Evolutionary conservation across 2,113 vertebrate species (phyloP), one percentile per base, ranked within the genome.

Genomic region (Phyllopteryx taeniolatus): DNA sequence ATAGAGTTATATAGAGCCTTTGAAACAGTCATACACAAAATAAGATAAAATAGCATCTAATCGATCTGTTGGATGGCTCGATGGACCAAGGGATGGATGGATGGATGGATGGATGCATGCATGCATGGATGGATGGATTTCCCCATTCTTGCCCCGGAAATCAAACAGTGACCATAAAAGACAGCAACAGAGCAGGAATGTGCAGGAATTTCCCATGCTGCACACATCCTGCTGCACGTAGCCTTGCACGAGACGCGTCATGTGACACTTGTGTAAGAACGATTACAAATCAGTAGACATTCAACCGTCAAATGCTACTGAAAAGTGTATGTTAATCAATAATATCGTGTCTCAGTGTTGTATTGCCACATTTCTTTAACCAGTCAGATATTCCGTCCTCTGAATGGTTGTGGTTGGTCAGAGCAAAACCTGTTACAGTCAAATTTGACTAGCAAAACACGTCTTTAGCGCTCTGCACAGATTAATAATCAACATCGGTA

Each of bases 211-310:
- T 82, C 82, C 89, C 83, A 68, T 71, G 47, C 75, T 74, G 72
- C 53, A 83, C 83, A 64, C 79, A 44, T 74, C 67, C 56, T 81
- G n/a, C 70, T 51, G 81, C 87, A 90, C 87, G 86, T 90, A 89
- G 73, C 53, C 80, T 65, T 8, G 20, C 8, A 56, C 20, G 59
- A 27, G 65, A 71, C 83, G 76, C 78, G 49, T 77, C 67, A 35
- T 56, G 59, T 53, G 44, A 60, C 47, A 67, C 35, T 44, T 43
- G 54, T 19, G 64, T 67, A 66, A 43, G 46, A 15, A 12, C 49
- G 4, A 27, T 67, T 27, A n/a, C 9, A 35, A 19, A 64, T 2
- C 20, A 49, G n/a, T 4, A 7, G 35, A 64, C 53, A 56, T 22
- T 22, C 27, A 27, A 57, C 12, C 10, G 31, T 61, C 59, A 31